phyloP scores from a whole-genome alignment of 1,140 invertebrate species.

The Neotoxoptera formosana region DNA sequence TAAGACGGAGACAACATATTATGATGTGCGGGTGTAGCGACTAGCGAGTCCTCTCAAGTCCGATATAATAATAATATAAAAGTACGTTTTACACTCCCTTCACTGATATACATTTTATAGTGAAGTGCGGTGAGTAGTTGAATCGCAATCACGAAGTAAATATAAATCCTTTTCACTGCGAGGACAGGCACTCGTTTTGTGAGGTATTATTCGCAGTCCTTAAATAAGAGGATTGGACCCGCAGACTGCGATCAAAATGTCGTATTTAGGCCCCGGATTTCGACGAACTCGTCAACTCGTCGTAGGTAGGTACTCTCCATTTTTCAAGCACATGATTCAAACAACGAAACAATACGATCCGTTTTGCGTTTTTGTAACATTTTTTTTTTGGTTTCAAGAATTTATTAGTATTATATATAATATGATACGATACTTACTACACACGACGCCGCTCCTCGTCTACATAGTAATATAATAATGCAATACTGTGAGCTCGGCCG shows the following conservation, averaged over 20 bases:
- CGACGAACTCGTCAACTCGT: background rate
- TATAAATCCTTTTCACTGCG: background rate
- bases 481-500: background rate
- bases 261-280: background rate
- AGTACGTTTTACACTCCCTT: background rate
- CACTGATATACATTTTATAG: background rate
- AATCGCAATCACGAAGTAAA: background rate
- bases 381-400: too few relatives aligned
- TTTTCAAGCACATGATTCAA: background rate
- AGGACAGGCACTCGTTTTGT: background rate
- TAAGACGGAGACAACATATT: background rate
- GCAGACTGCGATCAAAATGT: background rate
- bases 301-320: background rate
- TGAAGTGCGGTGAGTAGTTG: background rate
- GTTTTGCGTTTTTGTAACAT: too few relatives aligned
- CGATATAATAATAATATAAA: background rate
- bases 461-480: background rate
- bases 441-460: background rate
- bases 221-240: background rate
- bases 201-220: background rate
- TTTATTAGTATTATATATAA: too few relatives aligned
- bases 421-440: too few relatives aligned
- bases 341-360: too few relatives aligned
- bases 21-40: background rate
- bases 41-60: background rate